phyloP scores from a whole-genome alignment of 2,888 invertebrate genomes.

The Catocala nupta region DNA sequence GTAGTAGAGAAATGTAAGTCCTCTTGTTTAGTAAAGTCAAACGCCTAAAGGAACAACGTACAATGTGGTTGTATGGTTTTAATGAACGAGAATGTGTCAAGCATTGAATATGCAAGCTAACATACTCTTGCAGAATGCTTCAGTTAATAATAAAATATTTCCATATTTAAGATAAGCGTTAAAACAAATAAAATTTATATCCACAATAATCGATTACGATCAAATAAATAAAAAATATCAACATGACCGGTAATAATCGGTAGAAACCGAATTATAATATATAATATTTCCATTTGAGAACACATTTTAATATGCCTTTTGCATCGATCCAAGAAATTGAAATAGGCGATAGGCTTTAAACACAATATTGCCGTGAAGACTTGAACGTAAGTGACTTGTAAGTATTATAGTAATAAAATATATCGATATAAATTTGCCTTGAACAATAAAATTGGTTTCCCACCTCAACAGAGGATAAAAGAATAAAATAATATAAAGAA shows the following conservation, averaged over 20 bases:
- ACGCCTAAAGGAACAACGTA: too few species aligned
- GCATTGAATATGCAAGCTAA: too few species aligned
- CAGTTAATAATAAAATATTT: neutral
- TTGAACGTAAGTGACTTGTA: constrained; percentile 40
- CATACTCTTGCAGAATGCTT: neutral
- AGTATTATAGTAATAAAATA: constrained; percentile 50
- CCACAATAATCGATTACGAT: constrained; percentile 38
- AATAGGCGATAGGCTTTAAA: constrained; percentile 48
- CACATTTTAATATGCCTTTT: constrained; percentile 46
- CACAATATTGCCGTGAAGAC: constrained; percentile 52
- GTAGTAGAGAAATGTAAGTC: too few species aligned
- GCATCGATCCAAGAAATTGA: constrained; percentile 55
- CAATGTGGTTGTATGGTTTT: too few species aligned
- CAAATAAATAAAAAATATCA: constrained; percentile 36
- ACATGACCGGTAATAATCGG: constrained; percentile 38
- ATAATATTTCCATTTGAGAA: constrained; percentile 44
- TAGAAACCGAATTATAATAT: constrained; percentile 37
- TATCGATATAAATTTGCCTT: constrained; percentile 44
- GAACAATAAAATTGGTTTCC: constrained; percentile 53
- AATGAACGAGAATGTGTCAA: too few species aligned
- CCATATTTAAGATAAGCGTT: constrained; percentile 14
- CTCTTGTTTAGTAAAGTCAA: too few species aligned
- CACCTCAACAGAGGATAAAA: constrained; percentile 41
- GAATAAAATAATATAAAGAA: constrained; percentile 34
- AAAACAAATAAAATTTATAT: constrained; percentile 32